Base-by-base conservation (phyloP, 2,888 invertebrate species). In the Pristionchus exspectatus region DNA sequence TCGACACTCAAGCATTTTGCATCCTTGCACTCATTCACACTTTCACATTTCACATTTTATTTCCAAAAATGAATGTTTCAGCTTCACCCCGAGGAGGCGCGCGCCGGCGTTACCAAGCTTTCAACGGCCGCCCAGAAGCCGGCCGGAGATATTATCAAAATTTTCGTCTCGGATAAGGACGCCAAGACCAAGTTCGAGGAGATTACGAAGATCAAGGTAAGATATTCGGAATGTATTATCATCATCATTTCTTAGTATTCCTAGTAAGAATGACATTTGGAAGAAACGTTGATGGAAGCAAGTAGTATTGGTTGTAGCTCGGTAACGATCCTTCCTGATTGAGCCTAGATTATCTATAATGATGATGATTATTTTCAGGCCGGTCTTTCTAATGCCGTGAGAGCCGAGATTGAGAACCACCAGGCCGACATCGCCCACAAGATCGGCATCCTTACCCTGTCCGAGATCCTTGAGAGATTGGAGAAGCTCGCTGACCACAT, bases 401-500 rank as follows among this genome's bases (percentile, higher is more conserved):
- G n/a, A 10, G 81, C 81, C 16, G 81, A 81, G 54, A 81, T 81
- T 18, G 81, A 81, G 14, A 81, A 81, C 81, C 81, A 81, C 81
- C 24, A 81, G 81, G 27, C 81, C 7, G 81, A 81, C 12, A 21
- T 81, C 27, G 81, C 81, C 50, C 81, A 81, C 54, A 81, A 81
- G 81, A 81, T 81, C 54, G 81, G 81, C 10, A 50, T 81, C 81
- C 81, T 81, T 27, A 81, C 81, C 16, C 27, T 81, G 24, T 14
- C 14, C 27, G 81, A 81, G 81, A 81, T 81, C 81, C 9, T 81
- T 14, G 81, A 81, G 50, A 54, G 81, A 81, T 27, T 81, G 2
- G 81, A 81, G 81, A 81, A 81, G 54, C 81, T 81, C n/a, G 81
- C 81, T 14, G 81, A n/a, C 1, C 81, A 81, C 21, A 81, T 81